A percentile compares a stretch with the other conserved stretches of the same genome.
These are phyloP conservation scores for Prionailurus bengalensis DNA, from an alignment of 2,113 vertebrate species.

Conservation along the genomic window DNA sequence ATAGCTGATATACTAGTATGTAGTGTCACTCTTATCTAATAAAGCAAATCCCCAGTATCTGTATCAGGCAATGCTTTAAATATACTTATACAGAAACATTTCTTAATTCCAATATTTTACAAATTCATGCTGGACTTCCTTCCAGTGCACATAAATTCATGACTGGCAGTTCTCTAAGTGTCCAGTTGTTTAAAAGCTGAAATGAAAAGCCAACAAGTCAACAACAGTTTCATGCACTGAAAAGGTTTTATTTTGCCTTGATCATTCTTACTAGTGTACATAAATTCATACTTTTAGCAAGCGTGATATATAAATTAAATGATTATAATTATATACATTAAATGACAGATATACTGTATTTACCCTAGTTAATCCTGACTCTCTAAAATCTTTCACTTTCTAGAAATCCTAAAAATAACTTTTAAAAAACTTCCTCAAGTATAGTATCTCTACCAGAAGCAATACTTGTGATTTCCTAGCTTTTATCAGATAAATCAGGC, in stretches of 20 bases:
- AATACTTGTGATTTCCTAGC: neutral
- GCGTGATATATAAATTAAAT: neutral
- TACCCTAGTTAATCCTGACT: neutral
- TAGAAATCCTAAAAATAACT: constrained; percentile 13
- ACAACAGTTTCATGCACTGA: neutral
- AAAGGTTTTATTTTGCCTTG: neutral
- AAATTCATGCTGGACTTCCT: neutral
- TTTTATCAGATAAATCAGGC: neutral
- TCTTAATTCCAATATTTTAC: neutral
- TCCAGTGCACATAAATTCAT: neutral
- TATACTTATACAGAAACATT: neutral
- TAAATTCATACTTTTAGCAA: neutral
- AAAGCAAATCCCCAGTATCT: neutral
- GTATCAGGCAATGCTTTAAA: neutral
- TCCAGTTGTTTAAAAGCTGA: neutral
- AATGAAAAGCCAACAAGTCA: neutral
- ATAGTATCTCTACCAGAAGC: constrained; percentile 6
- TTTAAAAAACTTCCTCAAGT: neutral
- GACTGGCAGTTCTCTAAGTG: neutral
- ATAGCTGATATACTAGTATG: neutral
- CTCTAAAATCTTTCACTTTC: neutral
- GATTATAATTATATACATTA: constrained; percentile 27
- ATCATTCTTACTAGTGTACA: neutral
- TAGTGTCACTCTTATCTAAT: neutral
- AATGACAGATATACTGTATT: neutral